Conservation (phyloP, 2,888 invertebrate species). For the Reticulitermes lucifugus region DNA sequence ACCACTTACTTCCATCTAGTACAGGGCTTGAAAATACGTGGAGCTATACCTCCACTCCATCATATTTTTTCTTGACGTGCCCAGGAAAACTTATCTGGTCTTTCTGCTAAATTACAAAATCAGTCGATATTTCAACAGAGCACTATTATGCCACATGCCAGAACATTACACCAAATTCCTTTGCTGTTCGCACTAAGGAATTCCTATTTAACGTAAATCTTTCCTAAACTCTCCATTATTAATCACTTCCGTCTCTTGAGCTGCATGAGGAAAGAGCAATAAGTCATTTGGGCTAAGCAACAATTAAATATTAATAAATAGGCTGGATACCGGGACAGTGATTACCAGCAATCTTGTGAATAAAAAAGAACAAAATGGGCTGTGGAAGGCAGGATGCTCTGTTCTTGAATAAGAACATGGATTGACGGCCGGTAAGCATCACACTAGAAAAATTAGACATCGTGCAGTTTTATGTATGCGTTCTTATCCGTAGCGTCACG, state of each 20-base stretch:
- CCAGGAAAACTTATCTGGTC: neutral
- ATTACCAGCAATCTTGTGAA: neutral
- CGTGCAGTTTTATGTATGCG: too few species aligned
- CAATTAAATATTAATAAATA: too few species aligned
- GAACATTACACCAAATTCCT: neutral
- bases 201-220: neutral
- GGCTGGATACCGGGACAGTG: neutral
- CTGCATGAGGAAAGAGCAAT: neutral
- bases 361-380: constrained; percentile 10
- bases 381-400: constrained; percentile 15
- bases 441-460: neutral
- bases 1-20: too few species aligned
- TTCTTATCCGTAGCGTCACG: too few species aligned
- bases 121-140: neutral
- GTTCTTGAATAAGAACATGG: neutral
- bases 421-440: neutral
- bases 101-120: neutral
- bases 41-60: too few species aligned
- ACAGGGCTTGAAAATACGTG: too few species aligned
- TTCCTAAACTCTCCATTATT: neutral
- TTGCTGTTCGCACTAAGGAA: neutral
- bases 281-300: neutral
- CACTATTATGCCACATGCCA: neutral
- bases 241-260: neutral
- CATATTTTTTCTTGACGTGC: too few species aligned